Evolutionary conservation across 2,888 invertebrate genomes (phyloP).

Genomic region (Beris chalybata): DNA sequence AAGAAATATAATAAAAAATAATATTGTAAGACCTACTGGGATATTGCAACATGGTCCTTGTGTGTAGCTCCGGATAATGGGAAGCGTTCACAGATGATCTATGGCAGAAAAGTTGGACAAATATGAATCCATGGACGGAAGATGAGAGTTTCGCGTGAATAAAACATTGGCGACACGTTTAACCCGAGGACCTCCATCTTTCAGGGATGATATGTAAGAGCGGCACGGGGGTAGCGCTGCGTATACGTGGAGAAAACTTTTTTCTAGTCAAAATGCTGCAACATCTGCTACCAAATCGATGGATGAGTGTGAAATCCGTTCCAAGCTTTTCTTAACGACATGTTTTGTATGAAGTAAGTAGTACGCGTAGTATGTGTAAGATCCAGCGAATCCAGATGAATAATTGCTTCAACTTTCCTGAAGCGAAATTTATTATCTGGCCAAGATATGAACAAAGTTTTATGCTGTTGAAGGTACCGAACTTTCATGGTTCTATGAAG

Average conservation of each 20-base stretch:
- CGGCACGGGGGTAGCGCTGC: slow-evolving; percentile 5
- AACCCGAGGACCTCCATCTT: not conserved
- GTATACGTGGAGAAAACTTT: slow-evolving; percentile 32
- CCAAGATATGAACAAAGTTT: too few species aligned
- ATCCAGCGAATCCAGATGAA: too few species aligned
- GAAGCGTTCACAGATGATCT: not conserved
- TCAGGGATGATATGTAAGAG: not conserved
- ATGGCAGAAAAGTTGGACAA: slow-evolving; percentile 34
- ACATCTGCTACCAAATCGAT: slow-evolving; percentile 34
- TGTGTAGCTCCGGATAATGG: not conserved
- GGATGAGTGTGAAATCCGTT: slow-evolving; percentile 24
- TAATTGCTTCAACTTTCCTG: too few species aligned
- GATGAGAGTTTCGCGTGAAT: slow-evolving; percentile 38
- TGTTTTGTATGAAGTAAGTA: too few species aligned
- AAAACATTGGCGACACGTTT: slow-evolving; percentile 37
- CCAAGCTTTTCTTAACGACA: slow-evolving; percentile 27
- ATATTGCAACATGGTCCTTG: not conserved
- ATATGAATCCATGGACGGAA: slow-evolving; percentile 28
- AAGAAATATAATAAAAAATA: slow-evolving; percentile 39
- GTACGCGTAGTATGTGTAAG: too few species aligned
- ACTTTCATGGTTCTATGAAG: too few species aligned
- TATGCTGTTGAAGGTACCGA: too few species aligned
- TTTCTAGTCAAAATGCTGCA: not conserved
- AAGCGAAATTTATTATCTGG: too few species aligned
- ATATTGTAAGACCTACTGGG: slow-evolving; percentile 7